Evolutionary conservation across 1,140 invertebrate genomes (phyloP), one percentile per base, ranked within the genome.

Genomic region (Drosophila fuyamai): DNA sequence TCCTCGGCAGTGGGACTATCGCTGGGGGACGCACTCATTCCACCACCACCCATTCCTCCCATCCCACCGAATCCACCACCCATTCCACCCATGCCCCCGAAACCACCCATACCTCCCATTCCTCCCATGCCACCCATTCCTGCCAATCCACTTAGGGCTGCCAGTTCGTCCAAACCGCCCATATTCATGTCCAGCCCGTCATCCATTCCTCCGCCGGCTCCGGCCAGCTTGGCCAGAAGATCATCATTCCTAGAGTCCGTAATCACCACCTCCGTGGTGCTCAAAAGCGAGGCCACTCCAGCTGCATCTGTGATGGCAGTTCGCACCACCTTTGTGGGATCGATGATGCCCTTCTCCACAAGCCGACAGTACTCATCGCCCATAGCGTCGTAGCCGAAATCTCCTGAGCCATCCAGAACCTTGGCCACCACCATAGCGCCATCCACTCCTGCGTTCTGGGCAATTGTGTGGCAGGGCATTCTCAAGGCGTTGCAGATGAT

Each of bases 241-340:
- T 99, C 98, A 92, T 98, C 97, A 92, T 98, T 98, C 0, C 98
- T 98, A 54, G 97, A 93, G 90, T 99, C 98, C 36, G 97, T 96
- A 38, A 99, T 96, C 4, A 99, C 98, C 68, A 96, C 96, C 93
- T 99, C 99, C 1, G 98, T 99, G 41, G 99, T 99, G 35, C 98
- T 98, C 4, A 99, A 93, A 0, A 99, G 94, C 0, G 98, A 99
- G 2, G 99, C 98, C 27, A 99, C 98, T 58, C 99, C 98, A 54
- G 98, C 97, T 9, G 99, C 99, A 94, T 99, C 99, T 32, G 98
- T 96, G 10, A 99, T 94, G 4, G 98, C 98, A 41, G 98, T 99
- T 79, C 98, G 94, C 0, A 99, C 97, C 77, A 99, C 97, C 93
- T 99, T 99, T 0, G 99, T 99, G 3, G 99, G 99, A 94, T 99